phyloP scores from a whole-genome alignment of 2,797 vertebrate species.

The Schizopygopsis malacanthus region DNA sequence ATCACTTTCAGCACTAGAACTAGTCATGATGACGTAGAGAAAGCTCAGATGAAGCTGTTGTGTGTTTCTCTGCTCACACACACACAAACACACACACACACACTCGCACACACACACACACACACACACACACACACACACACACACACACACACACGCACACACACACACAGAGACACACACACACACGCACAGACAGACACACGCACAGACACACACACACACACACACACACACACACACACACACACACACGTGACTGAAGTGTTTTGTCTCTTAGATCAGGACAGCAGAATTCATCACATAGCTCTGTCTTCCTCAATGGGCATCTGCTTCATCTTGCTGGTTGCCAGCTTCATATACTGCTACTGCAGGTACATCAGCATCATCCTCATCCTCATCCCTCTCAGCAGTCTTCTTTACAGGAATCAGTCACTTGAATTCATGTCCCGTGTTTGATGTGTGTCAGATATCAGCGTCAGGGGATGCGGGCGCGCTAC shows the following conservation, averaged over 20 bases:
- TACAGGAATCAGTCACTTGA: background rate
- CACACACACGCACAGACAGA: too few species aligned
- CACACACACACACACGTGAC: background rate
- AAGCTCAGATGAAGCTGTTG: background rate
- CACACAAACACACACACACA: background rate
- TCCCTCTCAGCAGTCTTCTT: background rate
- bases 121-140: background rate
- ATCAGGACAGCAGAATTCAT: constrained; percentile 84
- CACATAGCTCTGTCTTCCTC: constrained; percentile 89
- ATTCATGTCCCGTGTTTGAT: background rate
- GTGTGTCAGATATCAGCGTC: constrained; percentile 84
- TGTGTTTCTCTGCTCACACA: background rate
- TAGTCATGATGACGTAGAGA: background rate
- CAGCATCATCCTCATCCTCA: background rate
- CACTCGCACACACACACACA: too few species aligned
- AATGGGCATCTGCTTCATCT: constrained; percentile 83
- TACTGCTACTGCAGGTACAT: constrained; percentile 92
- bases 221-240: too few species aligned
- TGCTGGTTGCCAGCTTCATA: constrained; percentile 84
- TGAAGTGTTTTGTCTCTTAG: constrained; percentile 68
- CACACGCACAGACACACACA: too few species aligned
- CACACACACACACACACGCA: too few species aligned
- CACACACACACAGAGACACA: too few species aligned
- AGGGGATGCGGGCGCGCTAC: constrained; percentile 85
- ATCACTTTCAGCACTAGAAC: background rate